Conservation (phyloP, 1,140 invertebrate genomes). For the Magallana ariakensis region DNA sequence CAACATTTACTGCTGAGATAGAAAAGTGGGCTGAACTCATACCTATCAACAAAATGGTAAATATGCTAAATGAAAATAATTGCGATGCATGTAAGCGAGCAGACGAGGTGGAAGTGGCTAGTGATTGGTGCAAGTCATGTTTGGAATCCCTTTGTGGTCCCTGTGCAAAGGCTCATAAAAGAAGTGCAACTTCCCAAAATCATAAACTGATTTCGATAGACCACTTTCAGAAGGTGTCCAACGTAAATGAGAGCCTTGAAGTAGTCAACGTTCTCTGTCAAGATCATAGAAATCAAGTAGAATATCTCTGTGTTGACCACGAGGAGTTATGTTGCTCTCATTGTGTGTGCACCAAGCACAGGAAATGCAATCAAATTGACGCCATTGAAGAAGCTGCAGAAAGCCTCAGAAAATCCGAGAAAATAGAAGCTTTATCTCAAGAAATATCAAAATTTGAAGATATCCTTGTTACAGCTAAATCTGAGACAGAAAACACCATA, state of each 20-base stretch:
- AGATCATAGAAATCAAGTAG: background rate
- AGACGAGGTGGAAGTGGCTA: background rate
- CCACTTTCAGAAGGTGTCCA: background rate
- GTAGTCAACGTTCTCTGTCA: background rate
- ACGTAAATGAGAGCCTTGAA: background rate
- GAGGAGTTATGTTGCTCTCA: background rate
- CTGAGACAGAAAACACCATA: background rate
- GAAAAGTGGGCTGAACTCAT: background rate
- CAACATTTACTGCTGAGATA: background rate
- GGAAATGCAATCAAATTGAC: background rate
- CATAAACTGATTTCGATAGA: background rate
- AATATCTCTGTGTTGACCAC: constrained; percentile 10
- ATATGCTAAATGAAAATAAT: background rate
- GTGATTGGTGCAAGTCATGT: background rate
- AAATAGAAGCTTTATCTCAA: background rate
- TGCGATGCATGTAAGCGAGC: background rate
- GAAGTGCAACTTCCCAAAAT: background rate
- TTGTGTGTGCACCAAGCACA: background rate
- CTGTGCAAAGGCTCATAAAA: background rate
- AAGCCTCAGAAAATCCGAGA: background rate
- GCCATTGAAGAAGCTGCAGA: background rate
- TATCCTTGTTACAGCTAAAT: background rate
- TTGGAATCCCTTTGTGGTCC: background rate
- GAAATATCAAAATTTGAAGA: background rate
- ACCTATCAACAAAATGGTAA: background rate